Evolutionary conservation across 30 jellyfish, hydroid and myxozoan species (phyloP).

Genomic region (Aurelia aurita): DNA sequence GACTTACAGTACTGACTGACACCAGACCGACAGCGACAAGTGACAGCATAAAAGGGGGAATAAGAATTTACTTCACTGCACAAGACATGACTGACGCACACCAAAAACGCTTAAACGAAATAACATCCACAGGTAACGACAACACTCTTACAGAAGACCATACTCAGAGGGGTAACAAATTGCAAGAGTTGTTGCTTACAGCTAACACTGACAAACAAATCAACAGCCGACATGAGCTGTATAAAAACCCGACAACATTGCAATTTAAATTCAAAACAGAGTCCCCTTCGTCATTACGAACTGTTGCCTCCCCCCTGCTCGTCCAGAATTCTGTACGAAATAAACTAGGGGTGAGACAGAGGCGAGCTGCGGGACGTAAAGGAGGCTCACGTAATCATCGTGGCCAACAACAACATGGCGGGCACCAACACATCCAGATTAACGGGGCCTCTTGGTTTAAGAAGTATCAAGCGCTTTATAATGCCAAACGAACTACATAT

Average conservation of each 20-base stretch:
- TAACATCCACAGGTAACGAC: not conserved
- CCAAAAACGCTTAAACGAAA: not conserved
- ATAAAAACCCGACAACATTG: conserved; percentile 44
- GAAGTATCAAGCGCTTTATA: conserved; percentile 30
- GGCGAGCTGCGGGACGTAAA: not conserved
- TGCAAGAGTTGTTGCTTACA: conserved; percentile 36
- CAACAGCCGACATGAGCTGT: conserved; percentile 66
- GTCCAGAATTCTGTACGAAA: conserved; percentile 48
- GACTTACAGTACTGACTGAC: conserved; percentile 42
- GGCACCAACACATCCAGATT: not conserved
- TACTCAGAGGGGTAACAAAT: not conserved
- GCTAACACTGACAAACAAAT: conserved; percentile 37
- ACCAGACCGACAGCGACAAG: conserved; percentile 5
- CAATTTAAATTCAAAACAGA: conserved; percentile 67
- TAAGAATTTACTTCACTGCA: conserved; percentile 47
- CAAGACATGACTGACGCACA: conserved; percentile 23
- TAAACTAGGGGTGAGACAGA: conserved; percentile 3
- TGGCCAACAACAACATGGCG: not conserved
- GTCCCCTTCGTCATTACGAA: conserved; percentile 55
- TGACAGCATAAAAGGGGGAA: conserved; percentile 18
- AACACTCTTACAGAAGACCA: not conserved
- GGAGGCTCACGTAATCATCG: conserved; percentile 11
- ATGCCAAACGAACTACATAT: not conserved
- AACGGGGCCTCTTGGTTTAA: conserved; percentile 57
- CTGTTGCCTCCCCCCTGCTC: conserved; percentile 70